A percentile compares a stretch with the other conserved stretches of the same genome.
Evolutionary conservation across 2,113 vertebrate species (phyloP).

Genomic region (Abramis brama): DNA sequence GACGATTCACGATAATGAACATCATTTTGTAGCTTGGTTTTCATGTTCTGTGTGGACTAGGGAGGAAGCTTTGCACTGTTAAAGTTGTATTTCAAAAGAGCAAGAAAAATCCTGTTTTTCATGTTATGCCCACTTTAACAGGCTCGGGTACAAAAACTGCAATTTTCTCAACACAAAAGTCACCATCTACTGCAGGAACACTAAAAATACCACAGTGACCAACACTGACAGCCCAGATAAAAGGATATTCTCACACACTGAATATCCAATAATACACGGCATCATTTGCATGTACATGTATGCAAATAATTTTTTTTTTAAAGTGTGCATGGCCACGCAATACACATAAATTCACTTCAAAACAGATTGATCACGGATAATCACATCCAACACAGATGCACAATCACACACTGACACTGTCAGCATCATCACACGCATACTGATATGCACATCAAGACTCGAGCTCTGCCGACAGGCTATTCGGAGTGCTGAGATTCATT

Average conservation of each 20-base stretch:
- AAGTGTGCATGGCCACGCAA: neutral
- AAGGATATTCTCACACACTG: conserved; percentile 1
- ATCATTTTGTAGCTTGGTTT: neutral
- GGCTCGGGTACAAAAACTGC: neutral
- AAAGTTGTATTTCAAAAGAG: neutral
- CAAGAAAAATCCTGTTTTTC: neutral
- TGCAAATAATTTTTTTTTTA: neutral
- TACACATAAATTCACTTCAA: neutral
- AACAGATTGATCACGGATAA: neutral
- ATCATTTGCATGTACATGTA: conserved; percentile 46
- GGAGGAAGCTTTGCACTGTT: neutral
- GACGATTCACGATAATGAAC: neutral
- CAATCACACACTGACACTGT: conserved; percentile 13
- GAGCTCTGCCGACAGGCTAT: neutral
- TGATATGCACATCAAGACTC: neutral
- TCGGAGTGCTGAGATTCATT: neutral
- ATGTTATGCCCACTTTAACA: conserved; percentile 12
- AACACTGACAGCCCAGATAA: conserved; percentile 29
- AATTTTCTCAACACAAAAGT: neutral
- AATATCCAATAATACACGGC: neutral
- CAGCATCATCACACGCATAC: neutral
- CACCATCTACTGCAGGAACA: neutral
- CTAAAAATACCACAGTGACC: conserved; percentile 14
- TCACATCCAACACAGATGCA: conserved; percentile 16
- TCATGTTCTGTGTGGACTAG: neutral